Evolutionary conservation across 2,888 invertebrate genomes (phyloP).

Genomic region (Oeneis ivallda): DNA sequence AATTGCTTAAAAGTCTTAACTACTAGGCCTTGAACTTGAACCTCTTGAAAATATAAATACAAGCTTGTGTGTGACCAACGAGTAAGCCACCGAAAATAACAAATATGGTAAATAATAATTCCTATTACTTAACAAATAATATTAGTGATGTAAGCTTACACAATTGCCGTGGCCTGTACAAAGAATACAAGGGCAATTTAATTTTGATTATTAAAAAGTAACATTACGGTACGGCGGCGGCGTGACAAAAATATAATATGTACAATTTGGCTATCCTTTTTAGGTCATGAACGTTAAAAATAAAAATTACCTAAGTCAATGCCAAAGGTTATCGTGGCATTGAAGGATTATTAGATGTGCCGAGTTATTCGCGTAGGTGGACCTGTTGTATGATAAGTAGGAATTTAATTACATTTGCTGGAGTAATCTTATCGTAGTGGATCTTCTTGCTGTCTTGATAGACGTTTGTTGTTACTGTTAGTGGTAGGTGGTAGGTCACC

Average conservation of each 20-base stretch:
- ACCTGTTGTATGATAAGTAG: constrained; percentile 30
- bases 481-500: background rate
- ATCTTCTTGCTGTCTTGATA: constrained; percentile 11
- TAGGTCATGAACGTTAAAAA: constrained; percentile 33
- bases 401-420: constrained; percentile 32
- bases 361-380: constrained; percentile 37
- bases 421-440: no score
- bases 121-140: background rate
- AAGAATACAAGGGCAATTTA: constrained; percentile 24
- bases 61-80: background rate
- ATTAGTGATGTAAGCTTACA: constrained; percentile 2
- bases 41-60: no score
- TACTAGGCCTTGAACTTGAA: no score
- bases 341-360: constrained; percentile 34
- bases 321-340: constrained; percentile 40
- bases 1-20: no score
- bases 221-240: background rate
- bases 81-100: background rate
- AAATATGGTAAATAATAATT: background rate
- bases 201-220: constrained; percentile 24
- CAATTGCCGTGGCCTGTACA: constrained; percentile 6
- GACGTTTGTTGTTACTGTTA: constrained; percentile 14
- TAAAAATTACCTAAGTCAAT: constrained; percentile 30
- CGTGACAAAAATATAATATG: constrained; percentile 18
- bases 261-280: constrained; percentile 29